Percentiles rank a stretch among this genome's conserved stretches.
Conservation (phyloP, 2,113 vertebrate genomes). For the Prunella himalayana region DNA sequence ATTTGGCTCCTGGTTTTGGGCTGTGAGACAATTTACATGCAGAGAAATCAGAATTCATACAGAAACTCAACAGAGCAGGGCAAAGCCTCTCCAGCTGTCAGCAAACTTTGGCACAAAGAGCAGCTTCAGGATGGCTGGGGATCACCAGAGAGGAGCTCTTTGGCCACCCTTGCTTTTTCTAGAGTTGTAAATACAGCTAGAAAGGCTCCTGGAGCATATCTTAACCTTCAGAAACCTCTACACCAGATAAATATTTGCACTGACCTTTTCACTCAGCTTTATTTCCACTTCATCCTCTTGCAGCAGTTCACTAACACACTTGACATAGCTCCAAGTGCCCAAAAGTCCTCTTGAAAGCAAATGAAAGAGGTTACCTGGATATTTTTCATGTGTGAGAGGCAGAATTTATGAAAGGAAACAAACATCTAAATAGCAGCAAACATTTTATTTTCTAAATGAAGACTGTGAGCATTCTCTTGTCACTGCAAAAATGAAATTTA, state of each 20-base stretch:
- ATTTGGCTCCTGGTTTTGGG: not conserved
- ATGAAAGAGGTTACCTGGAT: not conserved
- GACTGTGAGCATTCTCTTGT: not conserved
- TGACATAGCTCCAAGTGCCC: not conserved
- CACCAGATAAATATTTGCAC: not conserved
- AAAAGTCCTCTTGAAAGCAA: not conserved
- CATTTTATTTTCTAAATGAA: not conserved
- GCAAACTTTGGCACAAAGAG: not conserved
- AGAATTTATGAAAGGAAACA: not conserved
- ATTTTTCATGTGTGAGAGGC: not conserved
- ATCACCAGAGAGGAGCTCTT: not conserved
- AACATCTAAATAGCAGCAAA: not conserved
- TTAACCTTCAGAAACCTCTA: not conserved
- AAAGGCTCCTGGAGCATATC: not conserved
- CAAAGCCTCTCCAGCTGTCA: not conserved
- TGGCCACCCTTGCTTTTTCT: not conserved
- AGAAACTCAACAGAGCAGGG: not conserved
- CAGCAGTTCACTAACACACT: not conserved
- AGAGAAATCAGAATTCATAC: not conserved
- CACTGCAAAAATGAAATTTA: not conserved
- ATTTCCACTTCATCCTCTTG: not conserved
- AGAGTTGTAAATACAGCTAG: not conserved
- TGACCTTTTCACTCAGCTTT: not conserved
- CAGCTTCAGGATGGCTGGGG: not conserved
- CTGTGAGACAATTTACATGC: not conserved